Percentiles rank a stretch among this genome's conserved stretches.
These are phyloP conservation scores for Zaprionus lineosus DNA, from an alignment of 2,888 invertebrate genomes.

Conservation along the genomic window DNA sequence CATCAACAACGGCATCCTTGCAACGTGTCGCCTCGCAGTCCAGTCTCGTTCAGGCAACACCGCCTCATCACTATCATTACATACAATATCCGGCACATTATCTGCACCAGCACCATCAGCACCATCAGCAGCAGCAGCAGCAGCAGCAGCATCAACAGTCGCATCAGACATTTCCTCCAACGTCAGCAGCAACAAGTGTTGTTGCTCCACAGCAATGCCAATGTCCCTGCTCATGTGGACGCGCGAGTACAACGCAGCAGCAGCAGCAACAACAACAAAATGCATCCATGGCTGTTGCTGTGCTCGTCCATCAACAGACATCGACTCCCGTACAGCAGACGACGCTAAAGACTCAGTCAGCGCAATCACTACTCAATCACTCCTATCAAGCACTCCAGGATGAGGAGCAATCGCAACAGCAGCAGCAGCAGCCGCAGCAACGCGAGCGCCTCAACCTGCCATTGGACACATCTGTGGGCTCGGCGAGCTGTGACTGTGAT, in stretches of 20 bases:
- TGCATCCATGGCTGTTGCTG: constrained; percentile 77
- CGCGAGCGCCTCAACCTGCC: constrained; percentile 60
- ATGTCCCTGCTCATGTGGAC: constrained; percentile 67
- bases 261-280: constrained; percentile 56
- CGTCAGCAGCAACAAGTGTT: constrained; percentile 6
- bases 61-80: constrained; percentile 82
- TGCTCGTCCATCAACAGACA: constrained; percentile 76
- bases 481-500: constrained; percentile 75
- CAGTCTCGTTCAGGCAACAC: constrained; percentile 85
- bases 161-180: constrained; percentile 16
- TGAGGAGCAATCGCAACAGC: constrained; percentile 50
- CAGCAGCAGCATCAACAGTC: constrained; percentile 42
- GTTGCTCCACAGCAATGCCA: constrained; percentile 54
- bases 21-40: constrained; percentile 85
- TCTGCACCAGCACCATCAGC: constrained; percentile 45
- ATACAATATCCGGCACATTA: constrained; percentile 80
- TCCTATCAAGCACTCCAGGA: constrained; percentile 79
- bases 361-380: constrained; percentile 78
- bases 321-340: constrained; percentile 50
- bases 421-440: constrained; percentile 35
- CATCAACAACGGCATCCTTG: constrained; percentile 49
- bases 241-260: constrained; percentile 44
- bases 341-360: constrained; percentile 65
- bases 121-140: constrained; percentile 40
- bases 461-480: constrained; percentile 48